Evolutionary conservation across 2,888 invertebrate genomes (phyloP), one percentile per base, ranked within the genome.

Genomic region (Acleris cristana): DNA sequence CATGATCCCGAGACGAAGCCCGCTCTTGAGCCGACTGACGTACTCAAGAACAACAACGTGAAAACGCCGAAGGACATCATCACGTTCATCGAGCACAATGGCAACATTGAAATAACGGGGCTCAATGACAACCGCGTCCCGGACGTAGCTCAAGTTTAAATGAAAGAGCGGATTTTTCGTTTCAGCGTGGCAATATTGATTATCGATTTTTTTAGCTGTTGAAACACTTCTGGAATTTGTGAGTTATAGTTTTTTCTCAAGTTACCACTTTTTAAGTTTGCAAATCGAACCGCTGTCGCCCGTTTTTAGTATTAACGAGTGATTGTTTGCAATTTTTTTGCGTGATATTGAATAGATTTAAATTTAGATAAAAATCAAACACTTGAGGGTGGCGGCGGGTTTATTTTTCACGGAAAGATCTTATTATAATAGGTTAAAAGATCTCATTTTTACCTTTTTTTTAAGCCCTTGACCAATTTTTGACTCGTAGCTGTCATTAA

Each of bases 111-210:
- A 0, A 7, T 80, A 2, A 71, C 69, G 30, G 55, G 66, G 0
- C 30, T 74, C 45, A 79, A 83, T 14, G 76, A 83, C 57, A 82
- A 82, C 54, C 78, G 76, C 59, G 59, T 82, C 0, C 76, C 79
- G 0, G 80, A 81, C 2, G 72, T 84, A 0, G 83, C 87, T 66
- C 82, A 85, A 58, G 84, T 90, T 18, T 89, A 86, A 85, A 73
- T 65, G 34, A 5, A 7, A 10, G 6, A 54, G 26, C 26, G 26
- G 26, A 7, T 6, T 6, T 26, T 26, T 23, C 23, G 0, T 23
- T 26, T 6, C 26, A 26, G 26, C 26, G 26, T 26, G 6, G 0
- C 26, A 26, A 26, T 8, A 26, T 26, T 26, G 26, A 26, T 26
- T 26, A 7, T 7, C 7, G 26, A 26, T 8, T 26, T 26, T 7